Percentiles rank a stretch among this genome's conserved stretches.
phyloP scores from a whole-genome alignment of 2,888 invertebrate genomes.

The Heliconius charithonia region DNA sequence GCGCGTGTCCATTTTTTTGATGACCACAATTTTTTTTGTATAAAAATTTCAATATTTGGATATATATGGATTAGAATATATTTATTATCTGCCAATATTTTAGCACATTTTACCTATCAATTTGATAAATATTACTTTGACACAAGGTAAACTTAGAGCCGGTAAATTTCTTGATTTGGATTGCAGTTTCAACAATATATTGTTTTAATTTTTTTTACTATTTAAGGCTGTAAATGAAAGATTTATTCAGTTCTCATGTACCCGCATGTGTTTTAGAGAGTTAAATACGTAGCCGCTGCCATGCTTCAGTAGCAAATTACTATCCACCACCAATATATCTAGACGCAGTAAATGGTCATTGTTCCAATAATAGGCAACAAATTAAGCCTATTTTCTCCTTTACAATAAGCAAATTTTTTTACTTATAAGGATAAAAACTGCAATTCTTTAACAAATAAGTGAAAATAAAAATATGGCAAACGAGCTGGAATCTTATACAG shows the following conservation, averaged over 20 bases:
- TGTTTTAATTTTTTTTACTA: conserved; percentile 21
- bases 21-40: conserved; percentile 68
- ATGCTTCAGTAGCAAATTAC: conserved; percentile 45
- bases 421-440: conserved; percentile 20
- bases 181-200: conserved; percentile 43
- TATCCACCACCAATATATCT: conserved; percentile 38
- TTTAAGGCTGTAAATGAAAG: conserved; percentile 33
- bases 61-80: conserved; percentile 55
- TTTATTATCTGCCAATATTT: conserved; percentile 61
- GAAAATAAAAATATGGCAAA: conserved; percentile 23
- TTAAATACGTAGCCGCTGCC: conserved; percentile 38
- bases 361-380: conserved; percentile 46
- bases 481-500: conserved; percentile 2
- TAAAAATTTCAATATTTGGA: conserved; percentile 24
- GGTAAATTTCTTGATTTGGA: not conserved
- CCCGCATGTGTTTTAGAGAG: conserved; percentile 37
- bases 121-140: conserved; percentile 49
- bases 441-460: not conserved
- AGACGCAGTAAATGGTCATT: conserved; percentile 44
- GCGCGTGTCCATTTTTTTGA: conserved; percentile 79
- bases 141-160: conserved; percentile 30
- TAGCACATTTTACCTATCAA: conserved; percentile 42
- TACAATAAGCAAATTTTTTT: conserved; percentile 36
- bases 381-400: conserved; percentile 47
- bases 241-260: conserved; percentile 38